Evolutionary conservation across 2,888 invertebrate species (phyloP).

Genomic region (Catocala nupta): DNA sequence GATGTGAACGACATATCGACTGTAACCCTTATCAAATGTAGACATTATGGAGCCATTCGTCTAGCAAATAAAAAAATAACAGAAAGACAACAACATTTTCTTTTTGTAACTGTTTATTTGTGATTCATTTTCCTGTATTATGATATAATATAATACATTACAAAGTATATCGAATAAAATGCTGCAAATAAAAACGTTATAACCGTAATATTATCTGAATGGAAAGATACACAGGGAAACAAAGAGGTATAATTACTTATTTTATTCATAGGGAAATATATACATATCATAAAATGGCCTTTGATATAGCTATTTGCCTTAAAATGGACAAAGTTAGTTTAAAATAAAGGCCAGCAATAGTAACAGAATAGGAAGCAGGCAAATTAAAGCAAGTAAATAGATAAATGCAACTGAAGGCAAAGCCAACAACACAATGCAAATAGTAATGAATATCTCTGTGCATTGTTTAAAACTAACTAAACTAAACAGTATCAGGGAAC

Average conservation of each 20-base stretch:
- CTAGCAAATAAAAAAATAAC: slow-evolving; percentile 59
- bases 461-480: slow-evolving; percentile 57
- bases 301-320: too few relatives aligned
- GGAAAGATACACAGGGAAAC: slow-evolving; percentile 10
- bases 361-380: too few relatives aligned
- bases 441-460: slow-evolving; percentile 50
- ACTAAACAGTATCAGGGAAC: slow-evolving; percentile 57
- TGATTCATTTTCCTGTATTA: slow-evolving; percentile 29
- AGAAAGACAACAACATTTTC: slow-evolving; percentile 38
- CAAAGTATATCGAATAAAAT: slow-evolving; percentile 30
- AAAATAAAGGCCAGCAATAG: too few relatives aligned
- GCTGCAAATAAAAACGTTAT: slow-evolving; percentile 23
- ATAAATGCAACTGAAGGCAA: slow-evolving; percentile 4
- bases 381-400: background rate
- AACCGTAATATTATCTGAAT: slow-evolving; percentile 17
- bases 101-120: slow-evolving; percentile 44
- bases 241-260: too few relatives aligned
- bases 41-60: slow-evolving; percentile 69
- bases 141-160: slow-evolving; percentile 28
- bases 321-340: background rate
- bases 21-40: slow-evolving; percentile 76
- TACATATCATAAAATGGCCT: too few relatives aligned
- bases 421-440: slow-evolving; percentile 29
- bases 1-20: slow-evolving; percentile 59
- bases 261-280: too few relatives aligned